Evolutionary conservation across 2,888 invertebrate species (phyloP).

Genomic region (Eledona agricola): DNA sequence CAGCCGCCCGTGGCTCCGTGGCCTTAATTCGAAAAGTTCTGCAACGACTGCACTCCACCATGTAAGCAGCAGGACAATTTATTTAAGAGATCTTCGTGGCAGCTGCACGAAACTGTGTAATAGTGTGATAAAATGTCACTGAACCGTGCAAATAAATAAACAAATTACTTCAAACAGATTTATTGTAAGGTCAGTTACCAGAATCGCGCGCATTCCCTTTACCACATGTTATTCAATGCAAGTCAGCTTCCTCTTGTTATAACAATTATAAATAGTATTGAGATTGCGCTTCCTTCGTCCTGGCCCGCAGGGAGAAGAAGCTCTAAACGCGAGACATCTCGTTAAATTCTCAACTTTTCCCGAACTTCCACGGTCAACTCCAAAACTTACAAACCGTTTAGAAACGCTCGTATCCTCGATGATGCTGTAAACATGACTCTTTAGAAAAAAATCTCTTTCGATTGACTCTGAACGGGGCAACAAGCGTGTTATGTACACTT

Average conservation of each 20-base stretch:
- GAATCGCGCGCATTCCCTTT: not conserved
- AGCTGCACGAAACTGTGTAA: too few relatives aligned
- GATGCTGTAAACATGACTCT: conserved; percentile 27
- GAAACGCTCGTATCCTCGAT: conserved; percentile 20
- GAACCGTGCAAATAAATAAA: conserved; percentile 8
- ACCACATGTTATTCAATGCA: conserved; percentile 10
- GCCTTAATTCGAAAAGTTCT: too few relatives aligned
- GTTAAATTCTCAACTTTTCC: conserved; percentile 87
- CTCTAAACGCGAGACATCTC: conserved; percentile 83
- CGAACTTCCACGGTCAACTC: conserved; percentile 82
- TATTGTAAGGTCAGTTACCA: conserved; percentile 11
- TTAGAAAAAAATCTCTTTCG: conserved; percentile 4
- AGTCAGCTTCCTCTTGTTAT: conserved; percentile 7
- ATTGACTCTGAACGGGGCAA: conserved; percentile 2
- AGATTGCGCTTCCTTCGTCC: conserved; percentile 78
- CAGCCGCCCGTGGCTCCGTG: too few relatives aligned
- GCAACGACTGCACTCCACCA: too few relatives aligned
- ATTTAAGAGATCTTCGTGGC: too few relatives aligned
- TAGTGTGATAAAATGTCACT: too few relatives aligned
- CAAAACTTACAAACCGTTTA: conserved; percentile 71
- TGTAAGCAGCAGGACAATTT: too few relatives aligned
- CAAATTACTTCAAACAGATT: conserved; percentile 1
- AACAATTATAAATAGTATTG: conserved; percentile 37
- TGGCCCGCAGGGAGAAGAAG: conserved; percentile 85
- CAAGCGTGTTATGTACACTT: conserved; percentile 24